Percentiles rank a stretch among this genome's conserved stretches.
phyloP scores from a whole-genome alignment of 1,140 invertebrate species.

The Zaprionus nigranus region DNA sequence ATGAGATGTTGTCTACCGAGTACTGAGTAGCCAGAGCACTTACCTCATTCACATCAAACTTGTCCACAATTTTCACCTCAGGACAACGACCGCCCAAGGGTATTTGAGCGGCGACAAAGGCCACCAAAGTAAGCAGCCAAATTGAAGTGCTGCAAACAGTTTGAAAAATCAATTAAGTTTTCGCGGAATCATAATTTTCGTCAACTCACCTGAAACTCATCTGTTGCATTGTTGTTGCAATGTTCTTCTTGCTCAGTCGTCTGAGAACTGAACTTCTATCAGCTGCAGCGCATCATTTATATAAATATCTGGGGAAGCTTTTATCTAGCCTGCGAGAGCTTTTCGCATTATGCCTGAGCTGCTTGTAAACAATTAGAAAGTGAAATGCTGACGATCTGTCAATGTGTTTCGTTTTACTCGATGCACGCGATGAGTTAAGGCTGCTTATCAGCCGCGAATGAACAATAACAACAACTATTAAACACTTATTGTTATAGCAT shows the following conservation, averaged over 20 bases:
- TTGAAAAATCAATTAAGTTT: not conserved
- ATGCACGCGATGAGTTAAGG: not conserved
- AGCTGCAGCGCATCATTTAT: conserved; percentile 62
- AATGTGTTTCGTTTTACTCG: conserved; percentile 30
- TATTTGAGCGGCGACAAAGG: conserved; percentile 85
- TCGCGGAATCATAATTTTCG: not conserved
- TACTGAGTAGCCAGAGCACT: conserved; percentile 46
- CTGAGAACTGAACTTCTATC: conserved; percentile 54
- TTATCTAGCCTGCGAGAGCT: conserved; percentile 46
- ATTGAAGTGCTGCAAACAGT: conserved; percentile 33
- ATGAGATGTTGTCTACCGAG: not conserved
- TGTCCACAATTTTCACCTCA: conserved; percentile 86
- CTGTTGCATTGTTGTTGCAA: conserved; percentile 13
- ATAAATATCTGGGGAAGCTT: conserved; percentile 49
- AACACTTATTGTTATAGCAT: not conserved
- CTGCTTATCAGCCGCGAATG: conserved; percentile 27
- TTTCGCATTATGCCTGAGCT: conserved; percentile 55
- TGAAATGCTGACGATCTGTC: conserved; percentile 60
- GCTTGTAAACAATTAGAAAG: conserved; percentile 53
- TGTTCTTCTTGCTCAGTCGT: conserved; percentile 11
- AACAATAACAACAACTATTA: conserved; percentile 14
- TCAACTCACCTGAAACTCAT: conserved; percentile 26
- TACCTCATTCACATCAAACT: conserved; percentile 87
- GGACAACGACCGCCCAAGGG: conserved; percentile 88
- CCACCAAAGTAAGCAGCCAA: conserved; percentile 44